Evolutionary conservation across 2,797 vertebrate species (phyloP), one percentile per base, ranked within the genome.

Genomic region (Rachycentron canadum): DNA sequence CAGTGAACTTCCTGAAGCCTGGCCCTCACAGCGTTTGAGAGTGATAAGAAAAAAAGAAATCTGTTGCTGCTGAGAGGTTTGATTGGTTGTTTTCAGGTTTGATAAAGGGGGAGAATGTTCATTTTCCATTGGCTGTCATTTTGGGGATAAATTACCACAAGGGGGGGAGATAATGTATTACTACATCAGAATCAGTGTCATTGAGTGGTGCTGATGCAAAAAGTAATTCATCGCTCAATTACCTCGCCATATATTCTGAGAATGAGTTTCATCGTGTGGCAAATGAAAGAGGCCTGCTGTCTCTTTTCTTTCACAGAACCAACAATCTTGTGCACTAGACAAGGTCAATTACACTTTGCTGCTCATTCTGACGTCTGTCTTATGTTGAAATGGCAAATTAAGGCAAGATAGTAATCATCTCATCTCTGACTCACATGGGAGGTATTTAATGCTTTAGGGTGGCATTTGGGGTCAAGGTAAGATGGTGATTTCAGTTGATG

Each of bases 181-280:
- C 87, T 77, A 89, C 88, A 83, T 86, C 85, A 80, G 83, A 88
- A 90, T 90, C 83, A 41, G 70, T 87, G 89, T 90, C 90, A 82
- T 47, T 72, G 87, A 85, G 84, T 84, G 84, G 75, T 77, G 80
- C 85, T 85, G 89, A 88, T 90, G 86, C 88, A 90, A 89, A 90
- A 92, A 92, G 90, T 90, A 90, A 92, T 93, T 92, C 88, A 85
- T 85, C 60, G 90, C 91, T 92, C 91, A 93, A 91, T 93, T 93
- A 92, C 88, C 90, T 73, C 67, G 40, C 79, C 61, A 38, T 82
- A 71, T 87, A 85, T 90, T 79, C 83, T 56, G 75, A 75, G 83
- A 92, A 86, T 74, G 86, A 83, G 82, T 83, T 85, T 86, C 78
- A 82, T 85, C 9, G 74, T 41, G 87, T 82, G 86, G 87, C 72